Percentiles rank a stretch among this genome's conserved stretches.
Evolutionary conservation across 2,113 vertebrate genomes (phyloP).

Genomic region (Megalops atlanticus): DNA sequence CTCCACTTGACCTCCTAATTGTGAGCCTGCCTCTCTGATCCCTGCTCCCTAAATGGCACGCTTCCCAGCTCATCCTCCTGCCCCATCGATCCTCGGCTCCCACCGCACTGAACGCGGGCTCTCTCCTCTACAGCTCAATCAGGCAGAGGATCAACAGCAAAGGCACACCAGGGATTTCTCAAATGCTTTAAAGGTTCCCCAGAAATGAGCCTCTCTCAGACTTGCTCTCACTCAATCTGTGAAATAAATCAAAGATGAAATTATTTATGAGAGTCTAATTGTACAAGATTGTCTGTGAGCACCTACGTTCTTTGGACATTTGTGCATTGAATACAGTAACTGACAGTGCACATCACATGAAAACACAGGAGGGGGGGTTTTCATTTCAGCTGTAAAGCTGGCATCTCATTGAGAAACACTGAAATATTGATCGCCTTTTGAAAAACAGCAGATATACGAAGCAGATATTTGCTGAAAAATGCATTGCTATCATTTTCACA

Average conservation of each 20-base stretch:
- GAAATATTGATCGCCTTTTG: not conserved
- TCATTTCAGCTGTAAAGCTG: not conserved
- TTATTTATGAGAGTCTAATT: not conserved
- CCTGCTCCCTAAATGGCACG: conserved; percentile 8
- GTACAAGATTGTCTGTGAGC: not conserved
- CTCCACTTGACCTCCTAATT: conserved; percentile 18
- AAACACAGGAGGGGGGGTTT: not conserved
- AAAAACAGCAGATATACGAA: not conserved
- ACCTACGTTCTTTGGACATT: not conserved
- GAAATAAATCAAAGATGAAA: not conserved
- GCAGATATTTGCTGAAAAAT: not conserved
- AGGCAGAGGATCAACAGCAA: not conserved
- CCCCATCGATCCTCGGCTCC: conserved; percentile 8
- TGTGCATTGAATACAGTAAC: not conserved
- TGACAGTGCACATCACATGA: not conserved
- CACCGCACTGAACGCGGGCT: not conserved
- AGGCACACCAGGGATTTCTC: not conserved
- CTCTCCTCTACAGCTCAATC: conserved; percentile 2
- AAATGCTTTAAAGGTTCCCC: not conserved
- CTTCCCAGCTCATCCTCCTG: conserved; percentile 8
- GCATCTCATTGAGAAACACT: not conserved
- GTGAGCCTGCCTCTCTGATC: conserved; percentile 6
- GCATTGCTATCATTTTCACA: not conserved
- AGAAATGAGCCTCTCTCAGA: not conserved
- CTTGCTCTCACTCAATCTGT: too few relatives aligned